Evolutionary conservation across 1,140 invertebrate genomes (phyloP), one percentile per base, ranked within the genome.

Genomic region (Temnothorax longispinosus): DNA sequence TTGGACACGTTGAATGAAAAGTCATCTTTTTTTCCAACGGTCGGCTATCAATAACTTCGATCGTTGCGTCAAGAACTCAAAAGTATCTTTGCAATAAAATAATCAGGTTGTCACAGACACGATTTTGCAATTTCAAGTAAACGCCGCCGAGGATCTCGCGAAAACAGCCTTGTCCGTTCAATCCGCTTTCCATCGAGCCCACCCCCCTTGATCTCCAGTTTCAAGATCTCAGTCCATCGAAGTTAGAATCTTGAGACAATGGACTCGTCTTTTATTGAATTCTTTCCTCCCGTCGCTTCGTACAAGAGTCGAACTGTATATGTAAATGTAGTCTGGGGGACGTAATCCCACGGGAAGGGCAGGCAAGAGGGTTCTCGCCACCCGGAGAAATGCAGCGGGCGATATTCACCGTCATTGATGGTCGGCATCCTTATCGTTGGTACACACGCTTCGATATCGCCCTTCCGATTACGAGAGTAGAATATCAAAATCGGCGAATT

Each of bases 221-320:
- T 65, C 62, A 60, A 67, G 85, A 84, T 90, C 60, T 82, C 64
- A 32, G 52, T 67, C 47, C 71, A 72, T 84, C 80, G 35, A 56
- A 44, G 86, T 64, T 84, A 60, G 85, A 90, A 88, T 81, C 88
- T 90, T 87, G 89, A 93, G 87, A 92, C 92, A 93, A 92, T 90
- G 88, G 88, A 75, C 75, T 87, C 85, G 86, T 60, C 78, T 92
- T 92, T 93, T 94, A 94, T 94, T 94, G 92, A 92, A 93, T 94
- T 93, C 91, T 93, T 92, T 93, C 54, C 88, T 88, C 71, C 54
- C 74, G 47, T 21, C 85, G 84, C 76, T 86, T 65, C 58, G 38
- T 60, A 56, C 71, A 62, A 67, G 80, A 65, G 69, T 86, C 62
- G 72, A 85, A 67, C 60, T 76, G 90, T 91, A 64, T 93, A 94